Percentiles rank a stretch among this genome's conserved stretches.
These are phyloP conservation scores for Orchesella cincta DNA, from an alignment of 1,140 invertebrate genomes.

Conservation along the genomic window DNA sequence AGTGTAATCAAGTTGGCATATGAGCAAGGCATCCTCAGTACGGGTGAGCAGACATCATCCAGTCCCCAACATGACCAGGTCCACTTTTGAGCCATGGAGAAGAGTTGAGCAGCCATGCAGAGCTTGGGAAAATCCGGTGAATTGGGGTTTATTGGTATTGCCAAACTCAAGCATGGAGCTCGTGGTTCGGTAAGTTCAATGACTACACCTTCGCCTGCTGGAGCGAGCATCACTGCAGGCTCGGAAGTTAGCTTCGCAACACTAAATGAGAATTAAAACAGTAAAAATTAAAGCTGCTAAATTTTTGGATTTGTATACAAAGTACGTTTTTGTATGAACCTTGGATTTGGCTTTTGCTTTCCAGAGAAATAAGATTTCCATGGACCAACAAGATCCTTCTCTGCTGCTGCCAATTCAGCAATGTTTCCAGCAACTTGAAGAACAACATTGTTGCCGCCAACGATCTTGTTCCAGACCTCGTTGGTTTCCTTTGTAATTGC, in stretches of 20 bases:
- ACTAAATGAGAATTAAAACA: neutral
- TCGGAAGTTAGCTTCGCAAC: slow-evolving; percentile 31
- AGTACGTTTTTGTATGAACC: too few species aligned
- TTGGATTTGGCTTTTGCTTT: slow-evolving; percentile 52
- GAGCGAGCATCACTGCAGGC: slow-evolving; percentile 36
- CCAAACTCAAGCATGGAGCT: slow-evolving; percentile 42
- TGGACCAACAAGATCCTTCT: slow-evolving; percentile 58
- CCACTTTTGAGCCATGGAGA: slow-evolving; percentile 51
- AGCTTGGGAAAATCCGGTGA: slow-evolving; percentile 44
- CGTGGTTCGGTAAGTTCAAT: slow-evolving; percentile 32
- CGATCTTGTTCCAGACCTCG: slow-evolving; percentile 43
- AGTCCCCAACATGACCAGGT: slow-evolving; percentile 44
- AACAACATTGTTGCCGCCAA: slow-evolving; percentile 61
- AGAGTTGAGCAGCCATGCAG: slow-evolving; percentile 45
- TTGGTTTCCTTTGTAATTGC: neutral
- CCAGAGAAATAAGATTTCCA: slow-evolving; percentile 58
- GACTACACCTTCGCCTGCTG: slow-evolving; percentile 34
- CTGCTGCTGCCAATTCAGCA: slow-evolving; percentile 59
- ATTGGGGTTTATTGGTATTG: slow-evolving; percentile 46
- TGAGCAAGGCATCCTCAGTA: slow-evolving; percentile 49
- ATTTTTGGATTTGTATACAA: too few species aligned
- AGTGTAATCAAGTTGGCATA: slow-evolving; percentile 47
- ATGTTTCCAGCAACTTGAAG: slow-evolving; percentile 75
- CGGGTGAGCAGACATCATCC: slow-evolving; percentile 38
- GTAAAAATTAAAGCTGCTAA: too few species aligned